A percentile compares a stretch with the other conserved stretches of the same genome.
These are phyloP conservation scores for Drosophila dunni DNA, from an alignment of 1,140 invertebrate genomes.

Conservation along the genomic window DNA sequence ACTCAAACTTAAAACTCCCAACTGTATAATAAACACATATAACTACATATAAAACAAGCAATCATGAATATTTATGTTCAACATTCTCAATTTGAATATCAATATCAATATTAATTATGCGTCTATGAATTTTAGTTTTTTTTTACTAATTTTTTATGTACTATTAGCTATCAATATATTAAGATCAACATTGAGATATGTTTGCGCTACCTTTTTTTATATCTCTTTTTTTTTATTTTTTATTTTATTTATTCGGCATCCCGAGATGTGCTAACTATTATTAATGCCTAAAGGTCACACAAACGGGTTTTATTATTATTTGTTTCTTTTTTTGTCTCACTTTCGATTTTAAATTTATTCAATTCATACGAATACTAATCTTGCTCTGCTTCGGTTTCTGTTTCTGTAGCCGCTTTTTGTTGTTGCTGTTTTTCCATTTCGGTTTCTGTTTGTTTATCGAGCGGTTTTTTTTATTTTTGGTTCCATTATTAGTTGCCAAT, in stretches of 20 bases:
- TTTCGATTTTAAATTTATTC: conserved; percentile 75
- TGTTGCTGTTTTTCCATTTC: neutral
- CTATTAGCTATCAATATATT: conserved; percentile 16
- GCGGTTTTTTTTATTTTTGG: neutral
- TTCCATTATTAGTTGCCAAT: neutral
- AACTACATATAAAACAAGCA: neutral
- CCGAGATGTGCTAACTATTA: conserved; percentile 75
- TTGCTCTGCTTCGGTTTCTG: conserved; percentile 29
- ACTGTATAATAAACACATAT: conserved; percentile 3
- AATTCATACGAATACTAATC: conserved; percentile 58
- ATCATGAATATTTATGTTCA: conserved; percentile 14
- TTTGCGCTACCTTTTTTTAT: neutral
- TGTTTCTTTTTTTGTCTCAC: conserved; percentile 44
- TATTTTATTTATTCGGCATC: neutral
- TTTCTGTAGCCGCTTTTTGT: conserved; percentile 24
- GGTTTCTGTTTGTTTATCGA: neutral
- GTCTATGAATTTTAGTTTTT: conserved; percentile 13
- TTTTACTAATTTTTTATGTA: neutral
- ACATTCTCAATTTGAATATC: conserved; percentile 5
- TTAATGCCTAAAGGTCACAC: conserved; percentile 78
- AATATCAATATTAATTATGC: conserved; percentile 6
- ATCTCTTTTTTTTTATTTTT: neutral
- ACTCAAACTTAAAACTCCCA: conserved; percentile 3
- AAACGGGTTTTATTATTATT: conserved; percentile 56
- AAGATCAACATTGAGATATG: conserved; percentile 1